Evolutionary conservation across 2,888 invertebrate genomes (phyloP), one percentile per base, ranked within the genome.

Genomic region (Boloria euphrosyne): DNA sequence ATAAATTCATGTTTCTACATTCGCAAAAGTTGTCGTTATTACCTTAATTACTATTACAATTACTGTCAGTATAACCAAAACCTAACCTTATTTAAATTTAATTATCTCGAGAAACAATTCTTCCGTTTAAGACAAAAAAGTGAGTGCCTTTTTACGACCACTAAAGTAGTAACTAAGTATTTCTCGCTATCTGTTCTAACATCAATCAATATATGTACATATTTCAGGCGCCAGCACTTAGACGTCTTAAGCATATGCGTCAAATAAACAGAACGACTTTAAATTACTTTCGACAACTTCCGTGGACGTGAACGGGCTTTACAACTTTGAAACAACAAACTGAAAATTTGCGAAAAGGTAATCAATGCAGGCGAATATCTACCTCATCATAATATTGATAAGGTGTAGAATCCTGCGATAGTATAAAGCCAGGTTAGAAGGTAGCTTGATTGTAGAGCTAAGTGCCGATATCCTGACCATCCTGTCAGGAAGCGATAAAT

Each of bases 391-490:
- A 0, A 3, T 16, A 2, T 16, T 0, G 2, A 18, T 64, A 66
- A 64, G 59, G 43, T 22, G 14, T 38, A 57, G 46, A 62, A 27
- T 70, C 51, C 62, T 60, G 47, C 65, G 55, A 54, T 22, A 46
- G 18, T 16, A 43, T 55, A 18, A 46, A 44, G 16, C 13, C 18
- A 47, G 55, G 50, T 51, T 65, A 53, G 52, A 62, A 50, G 58
- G 44, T 65, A 60, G 67, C 58, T 53, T 62, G 70, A 68, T 65
- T 70, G 68, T 68, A 70, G 69, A 68, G 66, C 68, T 73, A 77
- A 79, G 79, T 78, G 76, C 73, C 71, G 70, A 75, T 75, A 78
- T 79, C 79, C 79, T 78, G 75, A 72, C 74, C 75, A 74, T 71
- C 67, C 67, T 71, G 73, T 73, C 70, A 71, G 79, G 79, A 79